phyloP scores from a whole-genome alignment of 2,888 invertebrate genomes.

The Pasiphila rectangulata region DNA sequence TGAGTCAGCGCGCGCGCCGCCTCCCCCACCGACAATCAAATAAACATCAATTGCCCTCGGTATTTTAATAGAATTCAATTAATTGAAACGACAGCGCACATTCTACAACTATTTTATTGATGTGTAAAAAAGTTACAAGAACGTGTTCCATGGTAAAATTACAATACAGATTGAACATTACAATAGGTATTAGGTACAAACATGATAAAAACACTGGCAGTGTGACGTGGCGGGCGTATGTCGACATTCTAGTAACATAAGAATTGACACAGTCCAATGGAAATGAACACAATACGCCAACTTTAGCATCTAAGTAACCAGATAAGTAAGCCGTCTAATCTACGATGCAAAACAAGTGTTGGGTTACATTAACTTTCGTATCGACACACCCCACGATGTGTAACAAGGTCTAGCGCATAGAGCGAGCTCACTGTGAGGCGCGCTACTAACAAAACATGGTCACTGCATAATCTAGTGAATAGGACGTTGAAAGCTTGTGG shows the following conservation, averaged over 20 bases:
- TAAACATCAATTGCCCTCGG: slow-evolving; percentile 66
- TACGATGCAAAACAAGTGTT: slow-evolving; percentile 64
- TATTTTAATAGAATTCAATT: slow-evolving; percentile 75
- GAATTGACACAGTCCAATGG: slow-evolving; percentile 84
- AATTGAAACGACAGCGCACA: slow-evolving; percentile 72
- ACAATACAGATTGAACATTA: slow-evolving; percentile 33
- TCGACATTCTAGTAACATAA: slow-evolving; percentile 83
- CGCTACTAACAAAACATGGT: slow-evolving; percentile 45
- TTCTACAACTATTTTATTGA: slow-evolving; percentile 76
- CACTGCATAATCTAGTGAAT: slow-evolving; percentile 39
- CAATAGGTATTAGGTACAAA: slow-evolving; percentile 50
- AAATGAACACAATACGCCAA: slow-evolving; percentile 68
- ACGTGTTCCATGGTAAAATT: slow-evolving; percentile 58
- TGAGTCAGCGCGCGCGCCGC: slow-evolving; percentile 53
- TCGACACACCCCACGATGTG: slow-evolving; percentile 61
- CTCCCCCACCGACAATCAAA: slow-evolving; percentile 55
- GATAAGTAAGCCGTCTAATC: slow-evolving; percentile 61
- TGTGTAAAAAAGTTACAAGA: slow-evolving; percentile 68
- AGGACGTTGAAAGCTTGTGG: slow-evolving; percentile 50
- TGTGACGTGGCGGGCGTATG: slow-evolving; percentile 78
- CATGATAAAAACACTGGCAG: slow-evolving; percentile 62
- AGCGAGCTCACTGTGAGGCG: slow-evolving; percentile 68
- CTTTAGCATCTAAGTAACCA: slow-evolving; percentile 43
- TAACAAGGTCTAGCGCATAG: slow-evolving; percentile 74
- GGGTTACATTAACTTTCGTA: slow-evolving; percentile 50